Conservation (phyloP, 2,113 vertebrate species). For the Ceyx melanurus region DNA sequence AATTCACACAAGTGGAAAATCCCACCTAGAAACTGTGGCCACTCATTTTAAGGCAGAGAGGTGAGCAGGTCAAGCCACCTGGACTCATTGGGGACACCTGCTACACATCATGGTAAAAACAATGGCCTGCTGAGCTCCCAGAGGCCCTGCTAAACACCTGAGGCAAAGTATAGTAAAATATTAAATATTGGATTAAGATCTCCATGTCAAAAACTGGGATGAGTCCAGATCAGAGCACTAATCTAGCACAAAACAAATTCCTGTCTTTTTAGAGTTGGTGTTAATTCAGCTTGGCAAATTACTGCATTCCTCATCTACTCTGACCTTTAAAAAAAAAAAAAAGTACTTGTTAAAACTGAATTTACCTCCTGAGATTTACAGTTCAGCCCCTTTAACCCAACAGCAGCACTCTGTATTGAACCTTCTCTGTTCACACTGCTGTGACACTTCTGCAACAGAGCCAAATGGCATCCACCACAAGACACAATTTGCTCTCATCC, state of each 20-base stretch:
- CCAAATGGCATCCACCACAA: neutral
- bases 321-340: constrained; percentile 42
- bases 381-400: neutral
- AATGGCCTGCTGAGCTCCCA: neutral
- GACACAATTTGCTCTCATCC: neutral
- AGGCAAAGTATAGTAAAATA: neutral
- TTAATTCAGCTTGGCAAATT: constrained; percentile 44
- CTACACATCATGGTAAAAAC: neutral
- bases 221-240: constrained; percentile 14
- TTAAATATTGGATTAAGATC: neutral
- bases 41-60: neutral
- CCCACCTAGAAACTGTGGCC: neutral
- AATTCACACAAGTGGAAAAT: neutral
- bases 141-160: neutral
- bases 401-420: neutral
- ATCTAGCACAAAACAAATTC: constrained; percentile 41
- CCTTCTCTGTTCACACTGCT: neutral
- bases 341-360: constrained; percentile 19
- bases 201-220: neutral
- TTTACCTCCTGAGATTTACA: constrained; percentile 20
- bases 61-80: neutral
- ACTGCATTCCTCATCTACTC: constrained; percentile 35
- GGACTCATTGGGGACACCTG: neutral
- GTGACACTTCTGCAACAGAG: neutral
- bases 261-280: constrained; percentile 25